phyloP scores from a whole-genome alignment of 2,113 vertebrate genomes.

The Labrus mixtus region DNA sequence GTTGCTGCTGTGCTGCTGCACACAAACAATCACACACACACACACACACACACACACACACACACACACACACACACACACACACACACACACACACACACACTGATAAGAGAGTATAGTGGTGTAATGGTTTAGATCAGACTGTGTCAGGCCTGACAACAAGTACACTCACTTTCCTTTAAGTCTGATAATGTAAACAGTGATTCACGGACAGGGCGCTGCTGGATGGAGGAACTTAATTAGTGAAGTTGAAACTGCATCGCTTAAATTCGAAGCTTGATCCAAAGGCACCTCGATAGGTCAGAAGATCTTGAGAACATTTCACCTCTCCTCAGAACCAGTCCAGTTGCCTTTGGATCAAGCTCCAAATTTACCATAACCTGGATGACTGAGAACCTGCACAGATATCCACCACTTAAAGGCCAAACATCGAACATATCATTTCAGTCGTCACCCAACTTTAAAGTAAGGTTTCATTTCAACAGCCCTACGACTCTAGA shows the following conservation, averaged over 20 bases:
- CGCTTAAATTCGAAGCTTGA: no score
- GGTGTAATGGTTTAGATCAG: conserved; percentile 39
- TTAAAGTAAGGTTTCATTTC: background rate
- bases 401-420: no score
- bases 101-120: conserved; percentile 20
- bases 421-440: no score
- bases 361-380: no score
- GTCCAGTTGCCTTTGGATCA: no score
- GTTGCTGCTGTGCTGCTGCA: background rate
- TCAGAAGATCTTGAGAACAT: no score
- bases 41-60: background rate
- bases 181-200: conserved; percentile 22
- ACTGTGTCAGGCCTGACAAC: conserved; percentile 6
- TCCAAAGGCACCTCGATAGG: no score
- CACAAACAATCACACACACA: no score
- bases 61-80: background rate
- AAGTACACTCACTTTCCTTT: background rate
- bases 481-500: background rate
- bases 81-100: background rate
- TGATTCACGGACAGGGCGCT: background rate
- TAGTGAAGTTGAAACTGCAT: no score
- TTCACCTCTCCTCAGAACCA: no score
- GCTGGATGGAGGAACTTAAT: background rate
- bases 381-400: no score
- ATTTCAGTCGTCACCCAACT: background rate